Percentiles rank a stretch among this genome's conserved stretches.
Conservation (phyloP, 1,140 invertebrate genomes). For the Plodia interpunctella region DNA sequence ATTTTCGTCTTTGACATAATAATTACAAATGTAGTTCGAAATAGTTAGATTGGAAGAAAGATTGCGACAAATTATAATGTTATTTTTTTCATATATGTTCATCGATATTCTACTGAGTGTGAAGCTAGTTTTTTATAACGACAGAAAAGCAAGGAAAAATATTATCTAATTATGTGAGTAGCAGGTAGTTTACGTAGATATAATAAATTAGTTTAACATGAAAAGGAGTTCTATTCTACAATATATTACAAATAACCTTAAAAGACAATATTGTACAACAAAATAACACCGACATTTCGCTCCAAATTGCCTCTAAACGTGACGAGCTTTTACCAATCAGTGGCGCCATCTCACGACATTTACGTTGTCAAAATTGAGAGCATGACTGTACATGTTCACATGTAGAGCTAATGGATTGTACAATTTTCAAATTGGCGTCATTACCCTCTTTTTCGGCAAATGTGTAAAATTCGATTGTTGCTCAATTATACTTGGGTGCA, state of each 20-base stretch:
- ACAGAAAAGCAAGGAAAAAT: too few relatives aligned
- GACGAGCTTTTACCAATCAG: constrained; percentile 43
- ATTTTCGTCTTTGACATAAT: constrained; percentile 31
- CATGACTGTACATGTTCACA: constrained; percentile 36
- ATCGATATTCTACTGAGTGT: too few relatives aligned
- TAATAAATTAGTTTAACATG: too few relatives aligned
- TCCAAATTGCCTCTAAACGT: constrained; percentile 33
- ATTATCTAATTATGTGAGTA: too few relatives aligned
- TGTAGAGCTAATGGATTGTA: constrained; percentile 36
- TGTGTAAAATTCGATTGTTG: constrained; percentile 36
- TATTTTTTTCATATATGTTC: too few relatives aligned
- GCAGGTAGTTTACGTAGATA: too few relatives aligned
- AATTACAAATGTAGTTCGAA: constrained; percentile 7
- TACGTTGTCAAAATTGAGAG: constrained; percentile 50
- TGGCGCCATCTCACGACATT: constrained; percentile 60
- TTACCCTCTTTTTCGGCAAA: constrained; percentile 44
- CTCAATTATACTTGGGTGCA: constrained; percentile 36
- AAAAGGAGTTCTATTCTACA: too few relatives aligned
- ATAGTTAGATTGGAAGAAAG: not conserved
- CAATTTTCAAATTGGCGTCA: constrained; percentile 49
- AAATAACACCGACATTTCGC: constrained; percentile 11
- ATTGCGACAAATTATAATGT: not conserved
- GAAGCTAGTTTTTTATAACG: too few relatives aligned
- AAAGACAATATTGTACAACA: not conserved
- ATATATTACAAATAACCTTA: too few relatives aligned